These are phyloP conservation scores for Narcine bancroftii DNA, from an alignment of 2,113 vertebrate genomes.

Conservation along the genomic window DNA sequence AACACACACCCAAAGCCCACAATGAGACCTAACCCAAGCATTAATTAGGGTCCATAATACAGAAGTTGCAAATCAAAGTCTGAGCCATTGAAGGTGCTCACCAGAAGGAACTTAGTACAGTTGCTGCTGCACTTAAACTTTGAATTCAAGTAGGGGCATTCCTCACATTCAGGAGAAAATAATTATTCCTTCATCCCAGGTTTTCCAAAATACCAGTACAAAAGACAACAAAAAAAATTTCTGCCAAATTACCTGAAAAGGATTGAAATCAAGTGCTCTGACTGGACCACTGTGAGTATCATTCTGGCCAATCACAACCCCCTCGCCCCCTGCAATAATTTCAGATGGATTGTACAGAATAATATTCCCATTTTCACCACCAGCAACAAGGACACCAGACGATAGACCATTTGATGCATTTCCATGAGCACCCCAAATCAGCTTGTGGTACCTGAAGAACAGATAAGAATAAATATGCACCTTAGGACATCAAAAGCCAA, in stretches of 20 bases:
- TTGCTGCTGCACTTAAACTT: neutral
- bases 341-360: constrained; percentile 86
- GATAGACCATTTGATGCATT: constrained; percentile 54
- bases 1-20: neutral
- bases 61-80: neutral
- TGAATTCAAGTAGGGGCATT: neutral
- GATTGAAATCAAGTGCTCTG: constrained; percentile 81
- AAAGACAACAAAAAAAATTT: neutral
- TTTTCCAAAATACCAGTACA: neutral
- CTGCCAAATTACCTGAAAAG: constrained; percentile 71
- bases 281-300: constrained; percentile 85
- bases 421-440: constrained; percentile 81
- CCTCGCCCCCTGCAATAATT: constrained; percentile 71
- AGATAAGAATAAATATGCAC: constrained; percentile 37
- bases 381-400: constrained; percentile 81
- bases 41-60: neutral
- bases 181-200: neutral
- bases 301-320: constrained; percentile 79
- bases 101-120: too few species aligned
- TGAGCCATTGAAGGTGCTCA: neutral
- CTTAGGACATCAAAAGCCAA: too few species aligned
- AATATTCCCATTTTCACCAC: constrained; percentile 86
- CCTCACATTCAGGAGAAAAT: neutral
- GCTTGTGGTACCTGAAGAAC: constrained; percentile 80
- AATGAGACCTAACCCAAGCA: neutral